Evolutionary conservation across 1,140 invertebrate genomes (phyloP), one percentile per base, ranked within the genome.

Genomic region (Eupristina koningsbergeri): DNA sequence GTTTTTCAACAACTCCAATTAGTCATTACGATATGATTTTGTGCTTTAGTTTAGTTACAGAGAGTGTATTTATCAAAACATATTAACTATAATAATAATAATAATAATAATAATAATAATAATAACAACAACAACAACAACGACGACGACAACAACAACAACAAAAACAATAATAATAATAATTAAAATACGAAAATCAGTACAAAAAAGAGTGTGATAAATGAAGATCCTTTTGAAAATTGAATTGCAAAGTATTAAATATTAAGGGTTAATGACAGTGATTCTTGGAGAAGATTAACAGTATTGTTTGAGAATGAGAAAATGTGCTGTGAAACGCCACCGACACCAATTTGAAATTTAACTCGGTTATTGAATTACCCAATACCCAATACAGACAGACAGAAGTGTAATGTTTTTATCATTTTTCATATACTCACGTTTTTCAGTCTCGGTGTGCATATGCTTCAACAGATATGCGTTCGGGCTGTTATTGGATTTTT

Each of bases 401-500:
- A 41, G 63, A 84, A 76, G n/a, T n/a, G n/a, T n/a, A 22, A 61
- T 64, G 36, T 29, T 78, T 80, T 83, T 69, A 67, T 39, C 45
- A 69, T 85, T 76, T 84, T 80, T 84, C 84, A 88, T 86, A 87
- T 92, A 94, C 94, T 94, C 93, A 94, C 94, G 92, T 92, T 92
- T 92, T 89, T 91, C 90, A 85, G 93, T 93, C 89, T 93, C 92
- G 84, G 90, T 91, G 88, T 92, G 91, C 87, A 94, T 91, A 86
- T 93, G 91, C 85, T 91, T 92, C 89, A 94, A 91, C 87, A 93
- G 87, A 92, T 93, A 90, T 84, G 90, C 79, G 80, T 90, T 93
- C 84, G 93, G 90, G 88, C 92, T 93, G 88, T 93, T 93, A 90
- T 91, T 93, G 93, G 92, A 92, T 91, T 94, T 94, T 76, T 83